Conservation (phyloP, 2,888 invertebrate species). For the Anagyrus pseudococci region DNA sequence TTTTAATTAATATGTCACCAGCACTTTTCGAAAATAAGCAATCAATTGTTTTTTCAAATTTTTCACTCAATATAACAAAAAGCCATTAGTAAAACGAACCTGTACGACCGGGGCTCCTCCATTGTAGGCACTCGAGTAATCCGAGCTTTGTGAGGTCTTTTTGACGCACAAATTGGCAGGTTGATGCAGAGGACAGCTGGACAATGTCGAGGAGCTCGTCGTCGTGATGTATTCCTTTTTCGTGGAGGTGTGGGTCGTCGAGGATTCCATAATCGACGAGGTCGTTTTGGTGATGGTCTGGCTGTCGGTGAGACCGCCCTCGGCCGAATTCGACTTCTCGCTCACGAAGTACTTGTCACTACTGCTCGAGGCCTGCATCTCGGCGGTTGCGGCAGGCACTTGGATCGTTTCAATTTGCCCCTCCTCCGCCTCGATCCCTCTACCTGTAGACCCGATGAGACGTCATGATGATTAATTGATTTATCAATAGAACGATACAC, state of each 20-base stretch:
- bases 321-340: conserved; percentile 52
- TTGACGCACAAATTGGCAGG: conserved; percentile 52
- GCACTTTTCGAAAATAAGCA: too few relatives aligned
- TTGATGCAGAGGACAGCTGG: conserved; percentile 44
- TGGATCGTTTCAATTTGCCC: conserved; percentile 46
- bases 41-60: conserved; percentile 1
- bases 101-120: conserved; percentile 57
- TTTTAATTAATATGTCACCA: background rate
- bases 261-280: conserved; percentile 56
- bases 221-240: conserved; percentile 57
- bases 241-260: conserved; percentile 54
- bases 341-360: conserved; percentile 57
- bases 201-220: conserved; percentile 50
- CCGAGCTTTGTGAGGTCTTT: conserved; percentile 53
- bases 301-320: conserved; percentile 41
- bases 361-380: conserved; percentile 58
- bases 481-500: conserved; percentile 50
- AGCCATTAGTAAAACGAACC: conserved; percentile 41
- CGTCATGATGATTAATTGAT: conserved; percentile 51
- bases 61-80: background rate
- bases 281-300: conserved; percentile 56
- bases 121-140: conserved; percentile 52
- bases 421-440: conserved; percentile 46
- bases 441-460: conserved; percentile 43
- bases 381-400: conserved; percentile 47